Evolutionary conservation across 2,888 invertebrate species (phyloP).

Genomic region (Blastobasis adustella): DNA sequence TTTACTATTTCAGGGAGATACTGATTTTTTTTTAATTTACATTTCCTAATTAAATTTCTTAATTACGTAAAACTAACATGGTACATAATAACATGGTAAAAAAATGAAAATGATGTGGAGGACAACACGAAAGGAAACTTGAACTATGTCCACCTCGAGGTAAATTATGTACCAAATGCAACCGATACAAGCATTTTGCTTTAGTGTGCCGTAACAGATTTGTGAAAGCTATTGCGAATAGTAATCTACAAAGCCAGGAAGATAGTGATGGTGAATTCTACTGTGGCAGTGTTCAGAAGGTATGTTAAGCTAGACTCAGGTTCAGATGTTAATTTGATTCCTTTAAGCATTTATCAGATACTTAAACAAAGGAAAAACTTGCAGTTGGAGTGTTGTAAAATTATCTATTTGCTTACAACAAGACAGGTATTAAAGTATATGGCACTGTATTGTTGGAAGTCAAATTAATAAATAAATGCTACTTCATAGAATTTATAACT

Average conservation of each 20-base stretch:
- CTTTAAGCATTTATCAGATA: neutral
- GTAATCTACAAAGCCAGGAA: neutral
- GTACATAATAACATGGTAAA: neutral
- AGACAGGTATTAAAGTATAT: too few relatives aligned
- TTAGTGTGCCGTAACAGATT: neutral
- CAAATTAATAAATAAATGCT: too few relatives aligned
- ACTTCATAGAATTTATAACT: too few relatives aligned
- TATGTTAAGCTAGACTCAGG: neutral
- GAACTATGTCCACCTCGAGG: neutral
- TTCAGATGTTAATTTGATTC: neutral
- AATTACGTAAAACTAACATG: too few relatives aligned
- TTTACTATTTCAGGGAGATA: neutral
- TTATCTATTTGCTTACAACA: too few relatives aligned
- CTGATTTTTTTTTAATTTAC: slow-evolving; percentile 1
- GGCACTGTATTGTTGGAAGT: too few relatives aligned
- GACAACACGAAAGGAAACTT: neutral
- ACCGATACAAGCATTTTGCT: neutral
- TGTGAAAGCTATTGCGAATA: neutral
- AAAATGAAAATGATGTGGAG: neutral
- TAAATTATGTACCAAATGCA: neutral
- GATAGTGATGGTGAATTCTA: neutral
- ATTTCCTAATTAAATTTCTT: too few relatives aligned
- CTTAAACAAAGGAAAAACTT: neutral
- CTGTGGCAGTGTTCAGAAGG: neutral
- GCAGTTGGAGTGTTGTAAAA: too few relatives aligned